Evolutionary conservation across 1,140 invertebrate species (phyloP).

Genomic region (Lucilia cuprina): DNA sequence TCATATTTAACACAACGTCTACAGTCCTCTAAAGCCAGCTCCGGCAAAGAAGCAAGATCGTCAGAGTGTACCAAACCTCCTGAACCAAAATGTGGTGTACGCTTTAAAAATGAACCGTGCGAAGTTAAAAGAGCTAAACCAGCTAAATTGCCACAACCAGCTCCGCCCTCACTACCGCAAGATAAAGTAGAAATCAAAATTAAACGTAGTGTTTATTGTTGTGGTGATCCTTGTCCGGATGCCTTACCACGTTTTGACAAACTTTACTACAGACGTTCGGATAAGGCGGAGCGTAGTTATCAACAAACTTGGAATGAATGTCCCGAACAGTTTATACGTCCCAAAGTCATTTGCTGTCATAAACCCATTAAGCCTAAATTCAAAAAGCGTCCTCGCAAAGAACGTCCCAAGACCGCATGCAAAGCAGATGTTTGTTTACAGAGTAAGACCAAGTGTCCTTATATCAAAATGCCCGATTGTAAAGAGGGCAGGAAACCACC

Average conservation of each 20-base stretch:
- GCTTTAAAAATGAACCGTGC: neutral
- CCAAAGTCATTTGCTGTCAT: constrained; percentile 32
- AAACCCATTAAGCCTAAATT: constrained; percentile 24
- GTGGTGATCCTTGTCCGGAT: constrained; percentile 36
- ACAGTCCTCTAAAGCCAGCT: too few relatives aligned
- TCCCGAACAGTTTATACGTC: constrained; percentile 38
- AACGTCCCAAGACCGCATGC: neutral
- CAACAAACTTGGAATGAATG: constrained; percentile 46
- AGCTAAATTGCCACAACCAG: neutral
- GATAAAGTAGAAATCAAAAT: neutral
- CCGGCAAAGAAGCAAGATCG: neutral
- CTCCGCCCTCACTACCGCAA: neutral
- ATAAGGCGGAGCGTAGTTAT: constrained; percentile 36
- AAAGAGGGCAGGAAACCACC: constrained; percentile 36
- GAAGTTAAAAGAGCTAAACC: neutral
- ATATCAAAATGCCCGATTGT: constrained; percentile 38
- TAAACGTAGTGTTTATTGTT: constrained; percentile 33
- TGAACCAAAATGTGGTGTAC: neutral
- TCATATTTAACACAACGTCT: too few relatives aligned
- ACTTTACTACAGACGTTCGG: constrained; percentile 41
- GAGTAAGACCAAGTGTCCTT: constrained; percentile 18
- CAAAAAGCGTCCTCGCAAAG: neutral
- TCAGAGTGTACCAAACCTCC: neutral
- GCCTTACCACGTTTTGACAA: constrained; percentile 43
- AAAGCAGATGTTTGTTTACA: neutral